Evolutionary conservation across 2,113 vertebrate species (phyloP).

Genomic region (Callospermophilus lateralis): DNA sequence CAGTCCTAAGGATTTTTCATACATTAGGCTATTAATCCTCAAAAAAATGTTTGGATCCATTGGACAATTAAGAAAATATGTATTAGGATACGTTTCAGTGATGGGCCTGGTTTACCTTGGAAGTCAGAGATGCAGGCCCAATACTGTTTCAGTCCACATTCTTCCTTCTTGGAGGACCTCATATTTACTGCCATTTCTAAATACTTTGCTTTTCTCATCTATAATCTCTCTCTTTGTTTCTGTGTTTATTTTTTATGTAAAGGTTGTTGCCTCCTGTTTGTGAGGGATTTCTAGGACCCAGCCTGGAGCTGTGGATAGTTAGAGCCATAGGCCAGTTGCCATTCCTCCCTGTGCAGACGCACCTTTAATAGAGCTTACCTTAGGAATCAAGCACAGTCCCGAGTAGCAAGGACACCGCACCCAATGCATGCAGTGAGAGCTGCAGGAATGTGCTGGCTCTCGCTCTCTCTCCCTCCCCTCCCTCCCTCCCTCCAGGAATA

Average conservation of each 20-base stretch:
- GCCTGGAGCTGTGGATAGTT: background rate
- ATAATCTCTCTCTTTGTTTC: background rate
- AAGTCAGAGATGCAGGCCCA: background rate
- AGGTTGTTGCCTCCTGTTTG: background rate
- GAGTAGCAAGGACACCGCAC: background rate
- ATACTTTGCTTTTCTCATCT: background rate
- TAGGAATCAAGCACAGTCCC: background rate
- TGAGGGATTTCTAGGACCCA: background rate
- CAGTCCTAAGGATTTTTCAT: background rate
- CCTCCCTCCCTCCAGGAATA: accelerated
- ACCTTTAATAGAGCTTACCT: background rate
- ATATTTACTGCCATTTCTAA: background rate
- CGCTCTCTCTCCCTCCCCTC: too few species aligned
- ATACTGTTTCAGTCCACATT: background rate
- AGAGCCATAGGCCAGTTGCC: background rate
- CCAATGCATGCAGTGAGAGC: background rate
- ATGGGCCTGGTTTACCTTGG: background rate
- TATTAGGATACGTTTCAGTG: background rate
- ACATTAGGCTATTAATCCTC: background rate
- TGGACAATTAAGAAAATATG: background rate
- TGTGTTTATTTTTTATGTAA: background rate
- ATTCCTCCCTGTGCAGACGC: background rate
- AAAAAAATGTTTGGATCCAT: background rate
- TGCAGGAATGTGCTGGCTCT: background rate
- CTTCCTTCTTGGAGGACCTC: background rate